These are phyloP conservation scores for Rhagoletis zephyria DNA, from an alignment of 1,140 invertebrate genomes.

Conservation along the genomic window DNA sequence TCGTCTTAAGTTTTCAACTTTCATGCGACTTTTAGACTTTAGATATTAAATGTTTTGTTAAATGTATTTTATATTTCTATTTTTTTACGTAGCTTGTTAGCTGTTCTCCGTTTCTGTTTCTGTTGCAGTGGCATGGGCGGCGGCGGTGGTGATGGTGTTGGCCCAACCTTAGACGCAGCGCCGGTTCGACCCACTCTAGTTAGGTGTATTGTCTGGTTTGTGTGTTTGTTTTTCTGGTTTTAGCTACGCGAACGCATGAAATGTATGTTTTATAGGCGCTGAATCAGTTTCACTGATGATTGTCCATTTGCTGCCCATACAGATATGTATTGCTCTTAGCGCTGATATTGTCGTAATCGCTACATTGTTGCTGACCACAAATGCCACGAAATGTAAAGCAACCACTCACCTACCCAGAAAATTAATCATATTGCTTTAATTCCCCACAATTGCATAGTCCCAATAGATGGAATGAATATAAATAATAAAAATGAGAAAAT, in stretches of 20 bases:
- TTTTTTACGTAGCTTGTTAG: not conserved
- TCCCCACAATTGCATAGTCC: not conserved
- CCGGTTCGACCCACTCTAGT: conserved; percentile 25
- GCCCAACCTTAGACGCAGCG: conserved; percentile 18
- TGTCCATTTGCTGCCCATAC: not conserved
- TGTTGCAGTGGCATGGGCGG: no score
- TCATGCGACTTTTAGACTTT: conserved; percentile 22
- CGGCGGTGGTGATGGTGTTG: not conserved
- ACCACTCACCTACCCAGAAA: conserved; percentile 14
- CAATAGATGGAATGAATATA: not conserved
- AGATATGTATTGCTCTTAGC: not conserved
- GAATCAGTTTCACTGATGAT: conserved; percentile 18
- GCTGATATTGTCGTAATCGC: conserved; percentile 7
- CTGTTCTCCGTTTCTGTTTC: not conserved
- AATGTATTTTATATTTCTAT: not conserved
- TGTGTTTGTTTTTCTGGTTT: not conserved
- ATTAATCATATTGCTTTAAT: conserved; percentile 20
- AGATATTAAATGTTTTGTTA: not conserved
- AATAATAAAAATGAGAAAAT: not conserved
- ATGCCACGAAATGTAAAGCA: not conserved
- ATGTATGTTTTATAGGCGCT: not conserved
- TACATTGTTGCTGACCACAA: conserved; percentile 35
- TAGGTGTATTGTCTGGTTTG: not conserved
- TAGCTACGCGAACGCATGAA: conserved; percentile 11
- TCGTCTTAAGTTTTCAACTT: conserved; percentile 34